Evolutionary conservation across 30 jellyfish, hydroid and myxozoan species (phyloP), one percentile per base, ranked within the genome.

Genomic region (Aurelia coerulea): DNA sequence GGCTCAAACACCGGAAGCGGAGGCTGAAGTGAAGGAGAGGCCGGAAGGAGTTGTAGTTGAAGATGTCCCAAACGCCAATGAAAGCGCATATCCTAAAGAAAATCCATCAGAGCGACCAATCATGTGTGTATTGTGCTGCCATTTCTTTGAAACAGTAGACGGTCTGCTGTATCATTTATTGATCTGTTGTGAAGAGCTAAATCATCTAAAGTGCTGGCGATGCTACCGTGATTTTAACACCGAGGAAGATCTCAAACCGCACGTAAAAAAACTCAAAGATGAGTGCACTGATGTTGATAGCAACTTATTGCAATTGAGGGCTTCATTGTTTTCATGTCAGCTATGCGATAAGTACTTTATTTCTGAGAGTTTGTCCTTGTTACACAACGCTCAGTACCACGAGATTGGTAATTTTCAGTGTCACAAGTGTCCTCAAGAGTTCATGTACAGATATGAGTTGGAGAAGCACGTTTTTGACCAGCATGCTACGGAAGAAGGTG

Each of bases 121-220:
- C 2, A 52, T 52, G 52, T 74, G 85, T 13, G 72, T 53, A 18
- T 69, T 74, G 19, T 74, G 85, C 64, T 74, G 52, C 15, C 85
- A 52, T 6, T 52, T 74, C 72, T 74, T 74, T 29, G 85, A 49
- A 17, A 15, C 73, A 39, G 17, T 69, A 32, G 72, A 19, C 29
- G 85, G 85, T 16, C 6, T 74, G 73, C 52, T 34, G 73, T 74
- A 74, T 74, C 85, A 74, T 74, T 52, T 74, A 18, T 54, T 74
- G 19, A 74, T 69, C 11, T 13, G 49, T 4, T 74, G 85, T 46
- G 85, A 74, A 13, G 73, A 74, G 35, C 11, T 74, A 23, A 23
- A 16, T 17, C 50, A 52, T 11, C 50, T 41, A 46, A 74, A n/a
- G 7, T 74, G 85, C 85, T 74, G 85, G 85, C 71, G 85, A n/a